Evolutionary conservation across 2,113 vertebrate genomes (phyloP).

Genomic region (Myrmophylax atrothorax): DNA sequence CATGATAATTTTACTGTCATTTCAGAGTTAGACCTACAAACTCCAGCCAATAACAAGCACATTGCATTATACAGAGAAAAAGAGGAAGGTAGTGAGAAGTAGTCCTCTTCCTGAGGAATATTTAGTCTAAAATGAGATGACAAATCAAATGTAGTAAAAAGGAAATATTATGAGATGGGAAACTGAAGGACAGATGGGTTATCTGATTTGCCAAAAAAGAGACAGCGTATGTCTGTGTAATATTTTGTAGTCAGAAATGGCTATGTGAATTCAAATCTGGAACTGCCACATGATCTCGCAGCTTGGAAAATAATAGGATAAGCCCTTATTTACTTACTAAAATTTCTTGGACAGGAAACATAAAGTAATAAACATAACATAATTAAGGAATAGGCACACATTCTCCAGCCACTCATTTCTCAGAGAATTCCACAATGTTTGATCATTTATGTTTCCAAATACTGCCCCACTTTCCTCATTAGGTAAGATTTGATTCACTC

Average conservation of each 20-base stretch:
- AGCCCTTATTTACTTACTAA: background rate
- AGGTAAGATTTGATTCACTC: background rate
- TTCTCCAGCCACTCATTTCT: background rate
- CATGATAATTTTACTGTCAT: background rate
- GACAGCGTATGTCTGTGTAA: background rate
- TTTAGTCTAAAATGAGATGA: background rate
- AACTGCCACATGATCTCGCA: background rate
- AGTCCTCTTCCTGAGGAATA: background rate
- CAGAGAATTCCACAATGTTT: background rate
- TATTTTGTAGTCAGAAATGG: background rate
- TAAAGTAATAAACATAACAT: background rate
- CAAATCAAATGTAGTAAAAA: background rate
- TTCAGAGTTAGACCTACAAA: background rate
- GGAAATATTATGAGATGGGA: background rate
- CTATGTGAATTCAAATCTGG: background rate
- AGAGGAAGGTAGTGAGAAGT: background rate
- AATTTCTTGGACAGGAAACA: background rate
- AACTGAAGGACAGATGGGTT: background rate
- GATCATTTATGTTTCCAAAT: background rate
- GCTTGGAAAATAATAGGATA: background rate
- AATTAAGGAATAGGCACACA: fast-evolving
- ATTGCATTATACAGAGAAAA: background rate
- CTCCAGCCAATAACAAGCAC: background rate
- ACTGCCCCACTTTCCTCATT: background rate
- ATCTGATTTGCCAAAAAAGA: background rate